phyloP scores from a whole-genome alignment of 2,888 invertebrate genomes.

The Ariolimax columbianus region DNA sequence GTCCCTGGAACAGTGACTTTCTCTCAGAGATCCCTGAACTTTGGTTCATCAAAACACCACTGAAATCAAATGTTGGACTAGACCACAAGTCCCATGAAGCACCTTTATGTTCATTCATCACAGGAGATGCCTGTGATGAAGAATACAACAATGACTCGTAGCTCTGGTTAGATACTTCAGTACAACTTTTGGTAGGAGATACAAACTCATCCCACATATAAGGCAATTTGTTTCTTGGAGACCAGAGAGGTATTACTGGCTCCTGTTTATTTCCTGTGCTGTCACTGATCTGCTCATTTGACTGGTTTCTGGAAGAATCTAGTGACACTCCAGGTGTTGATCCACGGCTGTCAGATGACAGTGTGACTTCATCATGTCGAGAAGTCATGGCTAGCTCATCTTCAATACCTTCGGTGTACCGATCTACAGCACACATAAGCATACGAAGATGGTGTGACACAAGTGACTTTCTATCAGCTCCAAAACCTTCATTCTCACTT shows the following conservation, averaged over 20 bases:
- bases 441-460: constrained; percentile 51
- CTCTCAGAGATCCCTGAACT: neutral
- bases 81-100: constrained; percentile 44
- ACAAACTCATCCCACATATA: neutral
- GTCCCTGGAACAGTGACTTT: constrained; percentile 2
- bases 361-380: constrained; percentile 31
- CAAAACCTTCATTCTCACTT: constrained; percentile 32
- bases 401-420: constrained; percentile 46
- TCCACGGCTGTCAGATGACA: constrained; percentile 23
- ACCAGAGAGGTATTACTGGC: neutral
- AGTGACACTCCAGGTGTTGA: constrained; percentile 16
- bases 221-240: neutral
- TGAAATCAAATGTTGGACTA: constrained; percentile 44
- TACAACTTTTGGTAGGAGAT: neutral
- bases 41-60: constrained; percentile 7
- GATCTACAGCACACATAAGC: constrained; percentile 51
- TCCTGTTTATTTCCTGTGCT: neutral
- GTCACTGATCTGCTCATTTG: neutral
- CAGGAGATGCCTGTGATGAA: neutral
- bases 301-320: constrained; percentile 2
- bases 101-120: neutral
- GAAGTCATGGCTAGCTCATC: constrained; percentile 17
- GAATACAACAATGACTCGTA: neutral
- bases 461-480: constrained; percentile 44
- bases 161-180: neutral